phyloP scores from a whole-genome alignment of 2,113 vertebrate species.

The Brevimyrus niger region DNA sequence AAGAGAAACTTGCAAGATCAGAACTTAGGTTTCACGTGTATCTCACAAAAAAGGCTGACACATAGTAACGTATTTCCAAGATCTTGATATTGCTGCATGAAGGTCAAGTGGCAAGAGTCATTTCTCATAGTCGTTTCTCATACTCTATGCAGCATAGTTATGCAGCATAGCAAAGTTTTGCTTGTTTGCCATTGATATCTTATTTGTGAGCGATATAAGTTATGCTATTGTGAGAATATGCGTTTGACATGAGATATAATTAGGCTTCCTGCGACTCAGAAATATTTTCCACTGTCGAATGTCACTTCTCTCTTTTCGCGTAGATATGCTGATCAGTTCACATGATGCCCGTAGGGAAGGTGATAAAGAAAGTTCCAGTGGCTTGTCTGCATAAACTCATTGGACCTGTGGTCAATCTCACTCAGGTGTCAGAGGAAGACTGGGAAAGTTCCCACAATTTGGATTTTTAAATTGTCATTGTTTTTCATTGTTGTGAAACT shows the following conservation, averaged over 20 bases:
- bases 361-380: background rate
- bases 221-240: background rate
- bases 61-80: background rate
- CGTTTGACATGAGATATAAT: background rate
- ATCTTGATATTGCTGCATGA: background rate
- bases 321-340: background rate
- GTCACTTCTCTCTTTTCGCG: background rate
- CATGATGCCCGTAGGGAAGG: background rate
- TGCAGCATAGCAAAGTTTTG: background rate
- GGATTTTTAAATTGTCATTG: background rate
- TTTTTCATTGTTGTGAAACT: background rate
- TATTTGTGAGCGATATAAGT: background rate
- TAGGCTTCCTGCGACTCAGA: background rate
- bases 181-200: background rate
- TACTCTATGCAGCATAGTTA: background rate
- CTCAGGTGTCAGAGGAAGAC: background rate
- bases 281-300: slow-evolving; percentile 1
- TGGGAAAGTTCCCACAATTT: background rate
- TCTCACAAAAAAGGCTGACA: background rate
- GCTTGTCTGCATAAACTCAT: background rate
- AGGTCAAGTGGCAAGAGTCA: background rate
- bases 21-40: background rate
- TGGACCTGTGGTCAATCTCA: background rate
- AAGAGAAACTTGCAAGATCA: background rate
- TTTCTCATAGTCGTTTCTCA: background rate